phyloP scores from a whole-genome alignment of 2,888 invertebrate genomes.

The Spodoptera littoralis region DNA sequence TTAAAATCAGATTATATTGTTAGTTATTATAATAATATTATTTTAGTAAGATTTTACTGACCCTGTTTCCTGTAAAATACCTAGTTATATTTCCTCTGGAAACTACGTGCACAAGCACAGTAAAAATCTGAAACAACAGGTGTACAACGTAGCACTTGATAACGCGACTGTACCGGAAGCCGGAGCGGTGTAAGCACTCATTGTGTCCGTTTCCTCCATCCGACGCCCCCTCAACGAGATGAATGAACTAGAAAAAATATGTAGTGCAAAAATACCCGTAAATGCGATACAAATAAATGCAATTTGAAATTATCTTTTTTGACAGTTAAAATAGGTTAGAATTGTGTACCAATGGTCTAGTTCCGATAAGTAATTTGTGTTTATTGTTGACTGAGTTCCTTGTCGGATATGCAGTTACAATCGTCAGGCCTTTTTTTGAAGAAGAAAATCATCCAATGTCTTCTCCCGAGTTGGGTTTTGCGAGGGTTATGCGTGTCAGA shows the following conservation, averaged over 20 bases:
- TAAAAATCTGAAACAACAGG: slow-evolving; percentile 28
- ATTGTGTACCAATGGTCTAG: slow-evolving; percentile 1
- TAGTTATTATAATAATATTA: no score
- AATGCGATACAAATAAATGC: slow-evolving; percentile 45
- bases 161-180: slow-evolving; percentile 79
- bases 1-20: no score
- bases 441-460: no score
- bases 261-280: slow-evolving; percentile 29
- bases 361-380: slow-evolving; percentile 10
- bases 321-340: not conserved
- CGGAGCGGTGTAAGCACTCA: slow-evolving; percentile 71
- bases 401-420: no score
- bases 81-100: no score
- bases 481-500: no score
- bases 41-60: no score
- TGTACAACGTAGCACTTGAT: slow-evolving; percentile 41
- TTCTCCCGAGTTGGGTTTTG: no score
- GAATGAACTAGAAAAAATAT: slow-evolving; percentile 64
- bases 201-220: slow-evolving; percentile 84
- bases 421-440: no score
- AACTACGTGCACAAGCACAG: no score
- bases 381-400: not conserved
- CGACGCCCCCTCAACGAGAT: slow-evolving; percentile 66
- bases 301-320: slow-evolving; percentile 14
- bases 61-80: no score